phyloP scores from a whole-genome alignment of 2,888 invertebrate genomes.

The Archips xylosteana region DNA sequence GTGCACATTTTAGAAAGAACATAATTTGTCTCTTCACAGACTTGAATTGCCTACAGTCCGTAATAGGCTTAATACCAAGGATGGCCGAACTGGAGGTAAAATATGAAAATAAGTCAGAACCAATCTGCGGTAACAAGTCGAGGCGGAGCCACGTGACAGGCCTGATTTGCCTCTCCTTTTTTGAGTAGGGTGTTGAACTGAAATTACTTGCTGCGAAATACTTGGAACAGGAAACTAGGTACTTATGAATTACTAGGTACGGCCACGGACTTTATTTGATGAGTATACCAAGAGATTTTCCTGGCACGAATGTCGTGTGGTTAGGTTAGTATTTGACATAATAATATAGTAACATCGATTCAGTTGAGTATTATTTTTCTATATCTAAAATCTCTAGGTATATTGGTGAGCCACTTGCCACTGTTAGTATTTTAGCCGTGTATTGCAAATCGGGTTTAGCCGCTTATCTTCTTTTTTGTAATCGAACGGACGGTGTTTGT shows the following conservation, averaged over 20 bases:
- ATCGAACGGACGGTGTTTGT: too few species aligned
- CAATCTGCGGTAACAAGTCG: slow-evolving; percentile 22
- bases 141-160: slow-evolving; percentile 11
- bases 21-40: background rate
- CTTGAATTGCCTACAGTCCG: background rate
- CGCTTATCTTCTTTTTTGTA: too few species aligned
- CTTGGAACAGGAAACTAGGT: background rate
- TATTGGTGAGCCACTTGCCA: too few species aligned
- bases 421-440: too few species aligned
- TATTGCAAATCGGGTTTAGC: too few species aligned
- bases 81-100: slow-evolving; percentile 15
- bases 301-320: too few species aligned
- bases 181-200: slow-evolving; percentile 2
- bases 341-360: too few species aligned
- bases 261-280: too few species aligned
- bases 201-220: slow-evolving; percentile 12
- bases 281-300: too few species aligned
- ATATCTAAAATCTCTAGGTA: too few species aligned
- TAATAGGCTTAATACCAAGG: slow-evolving; percentile 6
- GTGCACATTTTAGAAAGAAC: background rate
- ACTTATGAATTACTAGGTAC: background rate
- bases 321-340: too few species aligned
- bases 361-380: too few species aligned
- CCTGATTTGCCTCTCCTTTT: slow-evolving; percentile 19
- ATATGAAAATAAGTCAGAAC: slow-evolving; percentile 32